Percentiles rank a stretch among this genome's conserved stretches.
Conservation (phyloP, 2,888 invertebrate species). For the Drosophila peninsularis region DNA sequence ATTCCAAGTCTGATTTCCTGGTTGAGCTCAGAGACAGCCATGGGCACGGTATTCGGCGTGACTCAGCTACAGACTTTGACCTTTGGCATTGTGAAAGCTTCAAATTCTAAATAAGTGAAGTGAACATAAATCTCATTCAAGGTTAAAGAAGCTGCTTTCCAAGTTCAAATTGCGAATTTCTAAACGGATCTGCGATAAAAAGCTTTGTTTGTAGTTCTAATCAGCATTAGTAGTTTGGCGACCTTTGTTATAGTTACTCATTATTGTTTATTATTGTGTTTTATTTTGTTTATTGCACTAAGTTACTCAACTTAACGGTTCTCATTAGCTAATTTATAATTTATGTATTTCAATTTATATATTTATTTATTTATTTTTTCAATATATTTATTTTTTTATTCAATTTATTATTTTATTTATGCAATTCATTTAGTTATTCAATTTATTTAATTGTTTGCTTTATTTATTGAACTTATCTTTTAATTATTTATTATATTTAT, state of each 20-base stretch:
- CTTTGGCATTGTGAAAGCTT: conserved; percentile 24
- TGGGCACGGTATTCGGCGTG: conserved; percentile 4
- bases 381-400: too few species aligned
- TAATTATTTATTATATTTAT: neutral
- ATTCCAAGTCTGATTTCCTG: neutral
- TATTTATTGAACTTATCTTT: too few species aligned
- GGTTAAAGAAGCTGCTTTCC: conserved; percentile 44
- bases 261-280: neutral
- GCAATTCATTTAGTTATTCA: too few species aligned
- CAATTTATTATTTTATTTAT: too few species aligned
- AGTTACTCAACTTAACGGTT: too few species aligned
- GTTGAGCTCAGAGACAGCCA: neutral
- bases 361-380: neutral
- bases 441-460: too few species aligned
- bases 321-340: neutral
- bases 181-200: neutral
- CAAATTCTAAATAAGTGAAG: neutral
- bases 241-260: neutral
- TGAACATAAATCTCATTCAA: conserved; percentile 50
- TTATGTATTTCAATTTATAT: neutral
- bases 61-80: conserved; percentile 37
- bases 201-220: conserved; percentile 3
- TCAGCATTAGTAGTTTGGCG: neutral
- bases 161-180: neutral
- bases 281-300: neutral